Evolutionary conservation across 2,797 vertebrate species (phyloP), one percentile per base, ranked within the genome.

Genomic region (Choloepus didactylus): DNA sequence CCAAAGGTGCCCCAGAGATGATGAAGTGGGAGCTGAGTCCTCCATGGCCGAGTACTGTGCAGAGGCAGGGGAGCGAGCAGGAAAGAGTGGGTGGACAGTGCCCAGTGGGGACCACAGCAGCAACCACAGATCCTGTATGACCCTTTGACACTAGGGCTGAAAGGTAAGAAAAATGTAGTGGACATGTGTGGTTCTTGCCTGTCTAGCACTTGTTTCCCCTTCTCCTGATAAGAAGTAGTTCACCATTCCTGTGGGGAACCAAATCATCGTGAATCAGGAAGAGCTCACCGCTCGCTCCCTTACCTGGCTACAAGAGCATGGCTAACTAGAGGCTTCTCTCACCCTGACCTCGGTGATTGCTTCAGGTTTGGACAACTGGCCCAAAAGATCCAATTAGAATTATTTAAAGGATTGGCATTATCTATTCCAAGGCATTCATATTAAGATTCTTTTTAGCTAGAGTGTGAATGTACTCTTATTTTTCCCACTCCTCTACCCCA

Each of bases 381-480:
- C 12, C 41, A 29, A 92, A 93, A 19, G 2, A 67, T 41, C 3
- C n/a, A 35, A 60, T 41, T 11, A 62, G 29, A 88, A 84, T 31
- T 35, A 60, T 62, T 46, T 35, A 46, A 72, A 79, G 64, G 31
- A 46, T 16, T 87, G 11, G 64, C 56, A 86, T 73, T 6, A 46
- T 27, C n/a, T 83, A 21, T 64, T 77, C 41, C 31, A 3, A 38
- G 38, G 56, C 31, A 23, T 56, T 69, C 19, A 9, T 9, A 60
- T 49, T 38, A 46, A 66, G 54, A 72, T 25, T 51, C 69, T 44
- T 59, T 54, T 64, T 54, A 60, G 5, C 14, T 94, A 18, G 35
- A 91, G 9, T 83, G 54, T 90, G 15, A 95, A 79, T 35, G 29
- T 3, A 49, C 11, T 81, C 27, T 60, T n/a, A 54, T 75, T 86